Evolutionary conservation across 1,140 invertebrate species (phyloP).

Genomic region (Rhagoletis zephyria): DNA sequence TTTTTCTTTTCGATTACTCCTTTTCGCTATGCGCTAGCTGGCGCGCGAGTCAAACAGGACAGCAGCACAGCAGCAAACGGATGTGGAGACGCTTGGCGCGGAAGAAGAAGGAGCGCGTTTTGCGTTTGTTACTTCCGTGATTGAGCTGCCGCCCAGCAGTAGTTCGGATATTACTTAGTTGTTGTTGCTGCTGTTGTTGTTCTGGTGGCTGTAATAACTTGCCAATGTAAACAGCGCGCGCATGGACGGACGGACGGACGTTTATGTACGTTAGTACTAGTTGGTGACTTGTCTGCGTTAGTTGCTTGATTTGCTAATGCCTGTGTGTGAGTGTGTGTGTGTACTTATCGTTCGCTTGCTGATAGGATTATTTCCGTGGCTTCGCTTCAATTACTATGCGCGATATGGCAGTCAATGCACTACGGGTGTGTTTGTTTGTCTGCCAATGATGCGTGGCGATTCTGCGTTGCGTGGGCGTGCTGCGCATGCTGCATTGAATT

Average conservation of each 20-base stretch:
- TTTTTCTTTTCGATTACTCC: neutral
- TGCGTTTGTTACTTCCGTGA: conserved; percentile 21
- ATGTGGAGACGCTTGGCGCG: neutral
- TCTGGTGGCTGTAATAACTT: neutral
- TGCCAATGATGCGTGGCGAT: neutral
- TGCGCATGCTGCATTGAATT: neutral
- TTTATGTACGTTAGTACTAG: too few species aligned
- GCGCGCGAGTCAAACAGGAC: neutral
- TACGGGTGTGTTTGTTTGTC: neutral
- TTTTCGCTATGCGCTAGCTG: neutral
- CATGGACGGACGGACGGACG: too few species aligned
- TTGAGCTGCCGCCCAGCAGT: neutral
- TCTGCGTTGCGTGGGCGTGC: neutral
- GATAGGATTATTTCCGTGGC: conserved; percentile 28
- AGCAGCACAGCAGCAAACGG: neutral
- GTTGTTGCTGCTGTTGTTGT: neutral
- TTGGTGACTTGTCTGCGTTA: neutral
- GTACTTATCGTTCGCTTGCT: neutral
- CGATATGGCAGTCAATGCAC: neutral
- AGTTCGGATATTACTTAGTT: neutral
- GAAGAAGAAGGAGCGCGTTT: neutral
- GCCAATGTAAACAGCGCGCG: too few species aligned
- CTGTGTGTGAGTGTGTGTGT: neutral
- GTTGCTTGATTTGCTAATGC: neutral
- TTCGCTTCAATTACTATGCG: conserved; percentile 29